phyloP scores from a whole-genome alignment of 2,797 vertebrate species.

The Cyprinella venusta region DNA sequence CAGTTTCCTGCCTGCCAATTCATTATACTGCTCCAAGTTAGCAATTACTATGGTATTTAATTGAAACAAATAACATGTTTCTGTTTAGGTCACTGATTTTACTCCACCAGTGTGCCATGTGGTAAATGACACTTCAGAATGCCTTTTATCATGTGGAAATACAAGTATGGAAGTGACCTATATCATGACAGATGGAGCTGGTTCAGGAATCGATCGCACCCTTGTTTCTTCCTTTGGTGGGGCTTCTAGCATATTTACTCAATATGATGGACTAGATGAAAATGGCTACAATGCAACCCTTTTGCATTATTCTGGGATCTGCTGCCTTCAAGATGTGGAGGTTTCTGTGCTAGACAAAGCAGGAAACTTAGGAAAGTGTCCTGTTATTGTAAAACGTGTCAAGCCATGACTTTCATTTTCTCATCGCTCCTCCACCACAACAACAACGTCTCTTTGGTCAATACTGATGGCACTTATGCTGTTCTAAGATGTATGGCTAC shows the following conservation, averaged over 20 bases:
- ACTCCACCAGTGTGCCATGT: conserved; percentile 31
- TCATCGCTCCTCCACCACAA: background rate
- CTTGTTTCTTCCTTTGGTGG: background rate
- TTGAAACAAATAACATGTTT: background rate
- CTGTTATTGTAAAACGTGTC: background rate
- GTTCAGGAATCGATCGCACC: background rate
- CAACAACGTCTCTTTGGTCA: background rate
- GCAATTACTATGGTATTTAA: background rate
- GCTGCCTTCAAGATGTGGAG: conserved; percentile 4
- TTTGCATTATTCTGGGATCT: background rate
- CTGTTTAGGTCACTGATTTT: conserved; percentile 10
- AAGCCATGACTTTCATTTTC: background rate
- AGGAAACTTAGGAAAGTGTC: background rate
- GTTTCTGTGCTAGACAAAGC: conserved; percentile 21
- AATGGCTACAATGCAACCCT: conserved; percentile 18
- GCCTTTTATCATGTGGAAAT: conserved; percentile 1
- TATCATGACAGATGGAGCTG: conserved; percentile 25
- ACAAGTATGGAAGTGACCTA: background rate
- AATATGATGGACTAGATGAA: conserved; percentile 1
- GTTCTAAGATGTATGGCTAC: background rate
- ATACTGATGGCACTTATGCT: background rate
- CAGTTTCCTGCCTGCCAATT: background rate
- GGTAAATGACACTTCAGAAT: conserved; percentile 14
- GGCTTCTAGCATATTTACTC: background rate
- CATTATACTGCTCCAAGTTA: background rate